Percentiles rank a stretch among this genome's conserved stretches.
These are phyloP conservation scores for Phacellophora camtschatica DNA, from an alignment of 30 jellyfish, hydroid and myxozoan species.

Conservation along the genomic window DNA sequence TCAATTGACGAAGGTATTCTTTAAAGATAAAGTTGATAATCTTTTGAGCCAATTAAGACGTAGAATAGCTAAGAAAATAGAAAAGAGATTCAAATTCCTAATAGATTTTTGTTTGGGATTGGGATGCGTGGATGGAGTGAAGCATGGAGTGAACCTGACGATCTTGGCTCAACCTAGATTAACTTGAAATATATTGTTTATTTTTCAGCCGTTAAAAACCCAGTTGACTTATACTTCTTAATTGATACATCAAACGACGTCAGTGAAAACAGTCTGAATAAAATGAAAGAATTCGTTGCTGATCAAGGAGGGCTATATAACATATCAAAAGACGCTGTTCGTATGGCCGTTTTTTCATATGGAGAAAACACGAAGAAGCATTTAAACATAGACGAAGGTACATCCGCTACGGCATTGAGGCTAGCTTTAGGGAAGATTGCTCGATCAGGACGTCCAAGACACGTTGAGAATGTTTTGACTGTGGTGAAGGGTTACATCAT, in stretches of 20 bases:
- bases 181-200: background rate
- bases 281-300: slow-evolving; percentile 12
- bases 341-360: slow-evolving; percentile 30
- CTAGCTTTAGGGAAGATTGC: background rate
- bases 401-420: background rate
- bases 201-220: background rate
- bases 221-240: slow-evolving; percentile 38
- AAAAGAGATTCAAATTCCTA: too few species aligned
- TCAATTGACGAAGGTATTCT: too few species aligned
- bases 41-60: too few species aligned
- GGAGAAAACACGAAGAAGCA: background rate
- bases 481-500: background rate
- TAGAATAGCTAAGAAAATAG: too few species aligned
- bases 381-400: slow-evolving; percentile 8
- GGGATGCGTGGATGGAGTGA: too few species aligned
- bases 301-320: slow-evolving; percentile 10
- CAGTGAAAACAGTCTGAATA: background rate
- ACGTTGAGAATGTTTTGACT: background rate
- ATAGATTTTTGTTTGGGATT: too few species aligned
- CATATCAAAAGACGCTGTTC: background rate
- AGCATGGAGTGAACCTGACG: too few species aligned
- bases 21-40: too few species aligned
- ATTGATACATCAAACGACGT: slow-evolving; percentile 49
- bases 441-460: background rate
- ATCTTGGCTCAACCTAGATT: too few species aligned